Evolutionary conservation across 2,888 invertebrate species (phyloP), one percentile per base, ranked within the genome.

Genomic region (Stenolophus ochropezus): DNA sequence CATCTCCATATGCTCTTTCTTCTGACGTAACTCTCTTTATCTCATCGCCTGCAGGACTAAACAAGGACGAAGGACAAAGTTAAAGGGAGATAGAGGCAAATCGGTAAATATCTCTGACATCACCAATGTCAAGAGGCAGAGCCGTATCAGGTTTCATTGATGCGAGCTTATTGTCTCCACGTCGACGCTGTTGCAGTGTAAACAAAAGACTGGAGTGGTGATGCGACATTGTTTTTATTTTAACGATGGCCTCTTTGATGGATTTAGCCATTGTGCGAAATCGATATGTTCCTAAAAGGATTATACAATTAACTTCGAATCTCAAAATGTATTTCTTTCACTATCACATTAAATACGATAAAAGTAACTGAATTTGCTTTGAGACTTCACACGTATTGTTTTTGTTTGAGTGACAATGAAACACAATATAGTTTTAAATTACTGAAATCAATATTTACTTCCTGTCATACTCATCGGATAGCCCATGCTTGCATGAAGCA

Each of bases 181-280:
- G 23, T 47, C 23, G 23, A 25, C 20, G 11, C 18, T 20, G 69
- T 27, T 42, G 33, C 69, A 33, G 2, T 53, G 11, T 33, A 76
- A 76, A 76, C 76, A 76, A 76, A 76, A 53, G 58, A 33, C 23
- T 56, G 4, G 56, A 25, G 23, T 76, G 56, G 56, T 49, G 27
- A 75, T 16, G 51, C 53, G 51, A 51, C 53, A 42, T 47, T 73
- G 75, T 51, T 25, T 23, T 18, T 25, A 8, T 58, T 61, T 56
- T 56, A 56, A 56, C 21, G 25, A 25, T 23, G 61, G 8, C 61
- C n/a, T 25, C n/a, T 61, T 25, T 61, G 61, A 21, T 25, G 23
- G 25, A n/a, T 25, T 25, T 61, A n/a, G 61, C 33, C 33, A 42
- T 42, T 42, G 33, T 42, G 4, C 1, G 8, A 42, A 11, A 42